Evolutionary conservation across 2,888 invertebrate species (phyloP).

Genomic region (Sphinx pinastri): DNA sequence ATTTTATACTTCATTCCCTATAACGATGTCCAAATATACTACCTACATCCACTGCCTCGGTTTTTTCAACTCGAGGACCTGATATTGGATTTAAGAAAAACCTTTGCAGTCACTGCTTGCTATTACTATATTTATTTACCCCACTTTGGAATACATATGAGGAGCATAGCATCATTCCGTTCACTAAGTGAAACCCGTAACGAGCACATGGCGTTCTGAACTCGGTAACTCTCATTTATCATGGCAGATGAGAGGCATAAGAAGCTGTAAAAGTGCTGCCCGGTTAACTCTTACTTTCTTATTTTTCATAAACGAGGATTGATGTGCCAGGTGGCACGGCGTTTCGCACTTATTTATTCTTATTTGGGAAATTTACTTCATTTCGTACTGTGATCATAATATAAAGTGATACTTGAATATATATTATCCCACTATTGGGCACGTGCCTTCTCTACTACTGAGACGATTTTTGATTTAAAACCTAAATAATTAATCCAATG

Average conservation of each 20-base stretch:
- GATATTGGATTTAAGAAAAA: too few species aligned
- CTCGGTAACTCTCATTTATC: conserved; percentile 75
- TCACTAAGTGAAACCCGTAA: conserved; percentile 59
- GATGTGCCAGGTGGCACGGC: conserved; percentile 49
- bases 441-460: too few species aligned
- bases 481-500: too few species aligned
- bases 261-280: conserved; percentile 61
- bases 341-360: conserved; percentile 1
- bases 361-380: neutral
- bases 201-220: conserved; percentile 66
- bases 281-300: conserved; percentile 43
- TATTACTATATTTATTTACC: neutral
- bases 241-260: conserved; percentile 67
- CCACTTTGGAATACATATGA: neutral
- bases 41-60: too few species aligned
- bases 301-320: conserved; percentile 57
- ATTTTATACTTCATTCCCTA: too few species aligned
- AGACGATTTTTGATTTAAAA: too few species aligned
- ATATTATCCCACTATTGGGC: too few species aligned
- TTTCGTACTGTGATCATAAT: neutral
- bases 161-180: conserved; percentile 51
- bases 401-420: too few species aligned
- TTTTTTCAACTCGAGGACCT: too few species aligned
- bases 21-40: too few species aligned
- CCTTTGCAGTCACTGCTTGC: too few species aligned